Percentiles rank a stretch among this genome's conserved stretches.
These are phyloP conservation scores for Dynastes maya DNA, from an alignment of 2,888 invertebrate species.

Conservation along the genomic window DNA sequence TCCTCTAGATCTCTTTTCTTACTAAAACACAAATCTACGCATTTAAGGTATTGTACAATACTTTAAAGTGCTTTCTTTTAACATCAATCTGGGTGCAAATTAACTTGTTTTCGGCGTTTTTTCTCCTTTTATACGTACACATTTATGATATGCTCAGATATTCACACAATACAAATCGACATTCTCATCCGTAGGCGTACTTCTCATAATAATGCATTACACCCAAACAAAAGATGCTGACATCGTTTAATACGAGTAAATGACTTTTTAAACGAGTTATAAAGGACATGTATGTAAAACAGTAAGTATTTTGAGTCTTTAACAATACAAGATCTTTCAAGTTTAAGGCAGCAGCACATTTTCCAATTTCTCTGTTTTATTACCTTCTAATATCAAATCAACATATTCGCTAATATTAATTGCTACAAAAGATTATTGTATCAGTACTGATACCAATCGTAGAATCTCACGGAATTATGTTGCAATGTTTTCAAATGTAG, in stretches of 20 bases:
- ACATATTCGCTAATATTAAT: too few species aligned
- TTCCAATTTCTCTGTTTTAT: too few species aligned
- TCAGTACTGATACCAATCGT: too few species aligned
- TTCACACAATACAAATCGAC: conserved; percentile 34
- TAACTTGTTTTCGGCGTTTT: background rate
- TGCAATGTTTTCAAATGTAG: too few species aligned
- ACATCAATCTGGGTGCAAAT: conserved; percentile 45
- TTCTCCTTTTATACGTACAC: conserved; percentile 29
- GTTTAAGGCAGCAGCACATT: too few species aligned
- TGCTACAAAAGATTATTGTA: too few species aligned
- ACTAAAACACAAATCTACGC: conserved; percentile 45
- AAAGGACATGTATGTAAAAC: background rate
- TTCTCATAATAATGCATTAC: conserved; percentile 16
- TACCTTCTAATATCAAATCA: too few species aligned
- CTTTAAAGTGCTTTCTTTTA: conserved; percentile 39
- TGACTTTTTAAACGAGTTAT: conserved; percentile 35
- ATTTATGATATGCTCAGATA: conserved; percentile 46
- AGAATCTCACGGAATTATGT: too few species aligned
- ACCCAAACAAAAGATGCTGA: conserved; percentile 45
- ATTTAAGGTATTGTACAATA: conserved; percentile 50
- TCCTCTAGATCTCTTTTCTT: conserved; percentile 33
- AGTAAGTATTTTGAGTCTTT: too few species aligned
- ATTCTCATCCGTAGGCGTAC: conserved; percentile 11
- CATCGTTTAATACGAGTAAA: background rate
- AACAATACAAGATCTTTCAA: too few species aligned